Conservation (phyloP, 2,888 invertebrate genomes). For the Colostygia pectinataria region DNA sequence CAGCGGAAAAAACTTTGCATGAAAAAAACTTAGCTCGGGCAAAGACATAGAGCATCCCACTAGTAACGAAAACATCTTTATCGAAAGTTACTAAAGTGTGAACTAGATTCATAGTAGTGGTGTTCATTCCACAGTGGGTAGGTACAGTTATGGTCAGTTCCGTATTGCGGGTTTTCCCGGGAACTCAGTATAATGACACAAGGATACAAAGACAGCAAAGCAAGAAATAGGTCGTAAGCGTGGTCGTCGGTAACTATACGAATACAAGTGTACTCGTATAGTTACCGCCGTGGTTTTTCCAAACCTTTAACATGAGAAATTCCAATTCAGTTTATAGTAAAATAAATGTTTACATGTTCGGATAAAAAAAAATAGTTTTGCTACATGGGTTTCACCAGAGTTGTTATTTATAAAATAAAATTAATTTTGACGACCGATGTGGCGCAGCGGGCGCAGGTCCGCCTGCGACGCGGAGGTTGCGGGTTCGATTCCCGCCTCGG, state of each 20-base stretch:
- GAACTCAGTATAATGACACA: slow-evolving; percentile 18
- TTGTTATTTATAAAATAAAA: too few relatives aligned
- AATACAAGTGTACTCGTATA: too few relatives aligned
- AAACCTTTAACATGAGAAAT: slow-evolving; percentile 1
- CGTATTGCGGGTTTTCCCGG: slow-evolving; percentile 30
- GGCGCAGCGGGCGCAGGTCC: too few relatives aligned
- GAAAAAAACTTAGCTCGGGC: too few relatives aligned
- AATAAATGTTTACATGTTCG: too few relatives aligned
- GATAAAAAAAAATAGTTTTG: too few relatives aligned
- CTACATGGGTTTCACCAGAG: too few relatives aligned
- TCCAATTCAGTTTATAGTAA: not conserved
- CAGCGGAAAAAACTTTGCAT: too few relatives aligned
- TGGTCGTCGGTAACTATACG: slow-evolving; percentile 3
- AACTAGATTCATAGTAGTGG: slow-evolving; percentile 24
- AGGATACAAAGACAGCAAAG: slow-evolving; percentile 25
- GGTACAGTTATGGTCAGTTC: slow-evolving; percentile 29
- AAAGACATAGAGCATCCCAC: slow-evolving; percentile 29
- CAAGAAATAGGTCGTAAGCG: slow-evolving; percentile 15
- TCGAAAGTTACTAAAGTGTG: slow-evolving; percentile 31
- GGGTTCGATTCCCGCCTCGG: too few relatives aligned
- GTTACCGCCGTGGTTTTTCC: slow-evolving; percentile 18
- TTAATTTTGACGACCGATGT: too few relatives aligned
- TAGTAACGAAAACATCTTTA: slow-evolving; percentile 29
- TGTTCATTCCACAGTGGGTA: slow-evolving; percentile 16
- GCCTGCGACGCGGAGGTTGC: too few relatives aligned